phyloP scores from a whole-genome alignment of 1,140 invertebrate species.

The Andricus grossulariae region DNA sequence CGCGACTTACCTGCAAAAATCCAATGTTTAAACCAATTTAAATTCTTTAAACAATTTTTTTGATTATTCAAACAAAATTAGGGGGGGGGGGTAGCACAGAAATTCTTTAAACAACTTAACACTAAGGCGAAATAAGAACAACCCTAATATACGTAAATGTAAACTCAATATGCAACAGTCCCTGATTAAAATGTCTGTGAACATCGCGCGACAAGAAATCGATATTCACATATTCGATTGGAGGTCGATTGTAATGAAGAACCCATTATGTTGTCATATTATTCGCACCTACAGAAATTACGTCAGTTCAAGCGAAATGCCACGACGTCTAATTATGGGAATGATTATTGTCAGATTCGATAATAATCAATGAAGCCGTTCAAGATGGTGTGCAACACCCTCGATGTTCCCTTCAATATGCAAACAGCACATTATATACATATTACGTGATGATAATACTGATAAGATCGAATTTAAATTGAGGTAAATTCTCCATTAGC shows the following conservation, averaged over 20 bases:
- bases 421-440: background rate
- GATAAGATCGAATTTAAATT: no score
- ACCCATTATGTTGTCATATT: constrained; percentile 26
- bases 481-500: no score
- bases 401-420: background rate
- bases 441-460: background rate
- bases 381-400: background rate
- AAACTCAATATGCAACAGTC: no score
- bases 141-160: no score
- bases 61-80: no score
- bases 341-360: constrained; percentile 25
- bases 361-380: constrained; percentile 9
- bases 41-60: no score
- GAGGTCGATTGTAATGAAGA: constrained; percentile 17
- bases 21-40: no score
- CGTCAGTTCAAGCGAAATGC: constrained; percentile 19
- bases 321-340: constrained; percentile 26
- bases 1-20: no score
- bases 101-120: no score
- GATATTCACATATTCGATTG: constrained; percentile 17
- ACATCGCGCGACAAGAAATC: background rate
- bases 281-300: constrained; percentile 28
- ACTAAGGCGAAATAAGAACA: no score
- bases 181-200: no score
- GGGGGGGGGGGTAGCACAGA: no score